These are phyloP conservation scores for Gastracanthus pulcherrimus DNA, from an alignment of 2,888 invertebrate genomes.

Conservation along the genomic window DNA sequence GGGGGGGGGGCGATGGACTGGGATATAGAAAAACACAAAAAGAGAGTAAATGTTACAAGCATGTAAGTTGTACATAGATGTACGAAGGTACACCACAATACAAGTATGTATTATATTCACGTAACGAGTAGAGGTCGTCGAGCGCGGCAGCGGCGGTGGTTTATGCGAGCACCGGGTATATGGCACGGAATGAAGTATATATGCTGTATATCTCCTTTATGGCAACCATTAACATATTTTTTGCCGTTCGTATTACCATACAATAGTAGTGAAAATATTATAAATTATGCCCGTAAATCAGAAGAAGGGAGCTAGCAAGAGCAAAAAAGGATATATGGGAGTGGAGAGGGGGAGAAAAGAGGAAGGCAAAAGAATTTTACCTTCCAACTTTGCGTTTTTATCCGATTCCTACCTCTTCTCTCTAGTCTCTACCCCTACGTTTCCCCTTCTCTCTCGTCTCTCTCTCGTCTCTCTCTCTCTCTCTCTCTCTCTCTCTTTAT, in stretches of 20 bases:
- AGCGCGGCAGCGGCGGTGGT: constrained; percentile 58
- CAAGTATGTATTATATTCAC: neutral
- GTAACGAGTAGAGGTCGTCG: constrained; percentile 36
- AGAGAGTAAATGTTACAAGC: constrained; percentile 14
- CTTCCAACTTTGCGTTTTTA: constrained; percentile 46
- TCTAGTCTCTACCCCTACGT: neutral
- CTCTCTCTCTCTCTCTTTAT: neutral
- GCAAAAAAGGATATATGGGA: constrained; percentile 56
- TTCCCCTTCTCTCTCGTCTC: constrained; percentile 1
- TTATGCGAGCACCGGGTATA: constrained; percentile 72
- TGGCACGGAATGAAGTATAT: constrained; percentile 74
- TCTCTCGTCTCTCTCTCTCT: neutral
- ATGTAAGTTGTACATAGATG: constrained; percentile 43
- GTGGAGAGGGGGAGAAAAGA: constrained; percentile 32
- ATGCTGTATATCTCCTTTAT: constrained; percentile 76
- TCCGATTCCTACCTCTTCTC: neutral
- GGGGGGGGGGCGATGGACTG: neutral
- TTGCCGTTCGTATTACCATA: constrained; percentile 76
- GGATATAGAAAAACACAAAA: constrained; percentile 42
- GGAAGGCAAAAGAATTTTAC: constrained; percentile 45
- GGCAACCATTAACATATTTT: constrained; percentile 77
- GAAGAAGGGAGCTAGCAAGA: constrained; percentile 63
- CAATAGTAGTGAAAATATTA: constrained; percentile 77
- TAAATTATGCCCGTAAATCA: constrained; percentile 76
- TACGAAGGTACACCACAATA: constrained; percentile 1